Evolutionary conservation across 92 coral and sea anemone species (phyloP), one percentile per base, ranked within the genome.

Genomic region (Zoanthus sansibaricus): DNA sequence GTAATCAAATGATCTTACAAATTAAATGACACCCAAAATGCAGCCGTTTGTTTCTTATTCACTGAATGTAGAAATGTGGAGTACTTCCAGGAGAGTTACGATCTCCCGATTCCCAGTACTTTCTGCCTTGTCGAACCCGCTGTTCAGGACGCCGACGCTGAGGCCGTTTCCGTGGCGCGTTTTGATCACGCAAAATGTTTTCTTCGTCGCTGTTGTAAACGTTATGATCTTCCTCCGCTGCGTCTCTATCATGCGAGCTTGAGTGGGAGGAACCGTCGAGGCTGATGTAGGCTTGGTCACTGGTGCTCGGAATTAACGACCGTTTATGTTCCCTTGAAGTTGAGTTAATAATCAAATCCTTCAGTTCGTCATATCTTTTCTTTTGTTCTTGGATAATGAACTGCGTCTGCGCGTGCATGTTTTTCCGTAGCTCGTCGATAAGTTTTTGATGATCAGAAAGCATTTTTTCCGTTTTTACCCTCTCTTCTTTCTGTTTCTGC

Each of bases 11-110:
- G 42, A 37, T 37, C 4, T 37, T 2, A 37, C 42, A 37, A 37
- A 37, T 2, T 37, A 37, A 37, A 37, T 37, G 0, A 2, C 4
- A 4, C 42, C 42, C 2, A 37, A 37, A 37, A 37, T 37, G 42
- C 4, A 2, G 0, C 42, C 4, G 2, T 37, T 37, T 37, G 14
- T 25, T 74, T 25, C n/a, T 31, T 44, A 21, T 31, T 83, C 31
- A 94, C 20, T 92, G 95, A 78, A 95, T 93, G 78, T 93, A 95
- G 73, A 56, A 94, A 71, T 91, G 93, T n/a, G 96, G 98, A 14
- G 98, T 93, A 21, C 78, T 87, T 5, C 89, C 73, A 13, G 85
- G 87, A 1, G 94, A 84, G 16, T 54, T 31, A 10, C 67, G 80
- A 20, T 72, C 91, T 15, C 59, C 71, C 4, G 89, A 31, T 2